A percentile compares a stretch with the other conserved stretches of the same genome.
Evolutionary conservation across 2,797 vertebrate genomes (phyloP).

Genomic region (Anabacerthia variegaticeps): DNA sequence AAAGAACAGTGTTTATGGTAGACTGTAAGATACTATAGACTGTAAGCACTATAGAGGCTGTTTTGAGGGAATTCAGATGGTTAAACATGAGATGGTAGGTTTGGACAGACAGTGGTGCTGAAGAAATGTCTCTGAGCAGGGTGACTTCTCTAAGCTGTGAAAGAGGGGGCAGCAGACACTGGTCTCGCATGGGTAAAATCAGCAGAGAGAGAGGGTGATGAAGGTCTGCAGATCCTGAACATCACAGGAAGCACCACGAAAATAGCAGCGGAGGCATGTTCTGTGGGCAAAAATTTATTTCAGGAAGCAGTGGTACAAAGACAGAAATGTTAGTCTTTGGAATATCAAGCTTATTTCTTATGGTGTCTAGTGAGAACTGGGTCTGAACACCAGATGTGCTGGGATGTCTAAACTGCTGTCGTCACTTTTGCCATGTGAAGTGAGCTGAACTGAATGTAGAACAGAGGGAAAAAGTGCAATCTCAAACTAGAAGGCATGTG

Average conservation of each 20-base stretch:
- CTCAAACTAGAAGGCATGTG: background rate
- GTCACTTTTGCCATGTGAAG: background rate
- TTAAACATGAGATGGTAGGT: background rate
- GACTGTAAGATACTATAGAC: background rate
- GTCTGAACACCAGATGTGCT: background rate
- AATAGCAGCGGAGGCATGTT: background rate
- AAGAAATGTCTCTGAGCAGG: background rate
- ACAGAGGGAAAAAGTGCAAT: background rate
- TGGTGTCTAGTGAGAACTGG: background rate
- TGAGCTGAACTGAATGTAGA: background rate
- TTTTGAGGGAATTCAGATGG: background rate
- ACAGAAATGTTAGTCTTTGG: background rate
- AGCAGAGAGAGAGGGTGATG: background rate
- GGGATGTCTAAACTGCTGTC: background rate
- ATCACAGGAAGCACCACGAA: background rate
- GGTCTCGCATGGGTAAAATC: background rate
- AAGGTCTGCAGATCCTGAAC: background rate
- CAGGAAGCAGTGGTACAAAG: background rate
- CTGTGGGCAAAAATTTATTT: background rate
- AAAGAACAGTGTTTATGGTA: rapidly evolving
- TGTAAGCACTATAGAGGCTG: background rate
- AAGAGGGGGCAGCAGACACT: background rate
- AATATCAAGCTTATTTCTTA: background rate
- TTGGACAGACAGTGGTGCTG: background rate
- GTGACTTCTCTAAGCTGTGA: background rate